Evolutionary conservation across 1,140 invertebrate species (phyloP), one percentile per base, ranked within the genome.

Genomic region (Drosophila azteca): DNA sequence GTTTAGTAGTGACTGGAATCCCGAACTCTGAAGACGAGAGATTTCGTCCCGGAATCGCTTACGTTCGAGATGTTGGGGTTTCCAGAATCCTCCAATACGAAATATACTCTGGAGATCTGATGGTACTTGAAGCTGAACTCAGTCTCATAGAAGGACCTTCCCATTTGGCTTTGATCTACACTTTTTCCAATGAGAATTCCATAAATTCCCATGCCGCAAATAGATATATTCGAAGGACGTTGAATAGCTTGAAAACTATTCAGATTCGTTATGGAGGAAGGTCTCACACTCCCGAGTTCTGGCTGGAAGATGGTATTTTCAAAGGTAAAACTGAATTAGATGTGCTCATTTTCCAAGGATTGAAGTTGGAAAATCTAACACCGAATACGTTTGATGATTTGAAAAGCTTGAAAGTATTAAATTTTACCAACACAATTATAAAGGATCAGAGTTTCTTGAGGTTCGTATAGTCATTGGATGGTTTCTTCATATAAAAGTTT

Each of bases 51-150:
- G 6, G 29, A 3, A 4, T n/a, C 5, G 11, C 48, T 26, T 64
- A 64, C 15, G 6, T 64, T 2, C 5, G 11, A 15, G n/a, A n/a
- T 15, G 29, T 64, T 26, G 55, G 62, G 5, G 9, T 61, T 8
- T n/a, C 9, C 5, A 24, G n/a, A 15, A 3, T 46, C 4, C 0
- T 3, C 2, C 5, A 4, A 2, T 65, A 6, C 15, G 44, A 61
- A 29, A n/a, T 41, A 9, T 3, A 39, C 1, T 26, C 11, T 11
- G 7, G 29, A 11, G 61, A 44, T 9, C n/a, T 65, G 9, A 48
- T 4, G 9, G 20, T 65, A 20, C 7, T 15, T 13, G 54, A 29
- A 41, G 7, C 2, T 13, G 2, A 48, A 3, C 2, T 26, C 13
- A 20, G 6, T 0, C 7, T 6, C 11, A 4, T 1, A 7, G 2